These are phyloP conservation scores for Smittia sp. DNA, from an alignment of 2,888 invertebrate species.

Conservation along the genomic window DNA sequence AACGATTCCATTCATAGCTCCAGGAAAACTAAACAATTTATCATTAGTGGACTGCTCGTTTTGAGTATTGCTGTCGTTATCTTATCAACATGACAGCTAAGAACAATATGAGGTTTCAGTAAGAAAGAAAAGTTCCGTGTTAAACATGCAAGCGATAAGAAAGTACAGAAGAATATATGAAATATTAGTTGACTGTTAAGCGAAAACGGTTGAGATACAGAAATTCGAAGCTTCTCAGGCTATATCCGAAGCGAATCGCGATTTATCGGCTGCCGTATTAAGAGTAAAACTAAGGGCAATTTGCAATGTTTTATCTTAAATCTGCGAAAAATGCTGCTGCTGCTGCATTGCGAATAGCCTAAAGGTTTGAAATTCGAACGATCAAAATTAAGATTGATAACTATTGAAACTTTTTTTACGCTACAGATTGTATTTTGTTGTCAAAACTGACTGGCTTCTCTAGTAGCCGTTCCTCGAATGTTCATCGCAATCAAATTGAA, in stretches of 20 bases:
- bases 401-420: background rate
- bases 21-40: background rate
- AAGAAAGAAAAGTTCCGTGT: background rate
- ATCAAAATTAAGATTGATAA: slow-evolving; percentile 36
- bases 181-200: background rate
- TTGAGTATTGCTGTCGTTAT: background rate
- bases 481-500: slow-evolving; percentile 28
- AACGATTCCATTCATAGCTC: background rate
- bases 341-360: background rate
- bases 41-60: background rate
- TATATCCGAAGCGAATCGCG: background rate
- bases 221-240: no score
- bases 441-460: slow-evolving; percentile 18
- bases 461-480: slow-evolving; percentile 20
- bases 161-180: background rate
- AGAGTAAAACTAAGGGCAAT: slow-evolving; percentile 4
- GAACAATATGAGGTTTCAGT: background rate
- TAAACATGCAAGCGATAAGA: background rate
- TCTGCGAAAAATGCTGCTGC: background rate
- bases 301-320: slow-evolving; percentile 18
- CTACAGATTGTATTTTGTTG: background rate
- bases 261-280: background rate
- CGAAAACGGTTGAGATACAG: background rate
- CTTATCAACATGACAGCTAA: background rate
- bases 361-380: background rate